phyloP scores from a whole-genome alignment of 2,888 invertebrate species.

The Phalera bucephala region DNA sequence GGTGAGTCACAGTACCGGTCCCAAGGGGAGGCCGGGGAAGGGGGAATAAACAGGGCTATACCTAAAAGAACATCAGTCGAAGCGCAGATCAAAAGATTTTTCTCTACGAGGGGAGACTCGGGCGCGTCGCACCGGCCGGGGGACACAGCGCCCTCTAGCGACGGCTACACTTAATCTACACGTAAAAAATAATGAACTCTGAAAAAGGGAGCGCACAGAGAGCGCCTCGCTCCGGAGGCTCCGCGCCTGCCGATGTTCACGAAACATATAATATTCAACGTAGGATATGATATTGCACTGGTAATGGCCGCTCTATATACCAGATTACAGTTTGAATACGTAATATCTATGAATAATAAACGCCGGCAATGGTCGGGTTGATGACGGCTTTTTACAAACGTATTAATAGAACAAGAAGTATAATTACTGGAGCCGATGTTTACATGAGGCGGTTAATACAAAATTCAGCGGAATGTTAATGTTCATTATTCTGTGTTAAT shows the following conservation, averaged over 20 bases:
- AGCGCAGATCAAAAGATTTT: constrained; percentile 39
- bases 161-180: constrained; percentile 7
- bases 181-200: constrained; percentile 10
- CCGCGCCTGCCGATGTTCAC: too few relatives aligned
- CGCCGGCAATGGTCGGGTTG: not conserved
- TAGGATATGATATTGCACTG: not conserved
- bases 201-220: constrained; percentile 2
- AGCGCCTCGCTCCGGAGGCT: not conserved
- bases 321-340: not conserved
- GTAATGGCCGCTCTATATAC: not conserved
- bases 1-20: constrained; percentile 11
- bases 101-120: constrained; percentile 13
- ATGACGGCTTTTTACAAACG: not conserved
- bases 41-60: constrained; percentile 10
- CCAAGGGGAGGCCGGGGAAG: not conserved
- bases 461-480: not conserved
- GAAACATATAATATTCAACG: not conserved
- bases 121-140: constrained; percentile 1
- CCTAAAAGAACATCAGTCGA: constrained; percentile 31
- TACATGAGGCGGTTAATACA: not conserved
- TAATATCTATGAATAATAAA: constrained; percentile 1
- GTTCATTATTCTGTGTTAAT: not conserved
- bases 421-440: not conserved
- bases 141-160: constrained; percentile 3
- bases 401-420: not conserved